These are phyloP conservation scores for Stichodactyla helianthus DNA, from an alignment of 64 coral and sea anemone genomes.

Conservation along the genomic window DNA sequence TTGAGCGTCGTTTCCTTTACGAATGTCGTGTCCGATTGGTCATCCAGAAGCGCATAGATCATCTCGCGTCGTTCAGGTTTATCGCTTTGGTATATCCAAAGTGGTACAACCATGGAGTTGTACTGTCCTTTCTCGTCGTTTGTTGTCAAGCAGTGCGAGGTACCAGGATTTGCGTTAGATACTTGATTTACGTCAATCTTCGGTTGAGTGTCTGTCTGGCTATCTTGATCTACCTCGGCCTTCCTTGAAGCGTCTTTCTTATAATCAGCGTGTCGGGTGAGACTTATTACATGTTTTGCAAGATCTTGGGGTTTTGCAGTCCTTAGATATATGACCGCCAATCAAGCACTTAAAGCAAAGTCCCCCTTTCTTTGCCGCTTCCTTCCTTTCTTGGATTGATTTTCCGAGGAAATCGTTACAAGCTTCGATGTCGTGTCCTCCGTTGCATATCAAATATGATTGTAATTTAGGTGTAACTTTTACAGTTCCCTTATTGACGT, in stretches of 20 bases:
- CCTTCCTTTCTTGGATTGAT: constrained; percentile 12
- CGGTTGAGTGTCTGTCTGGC: too few relatives aligned
- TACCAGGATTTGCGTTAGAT: neutral
- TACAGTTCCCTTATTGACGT: neutral
- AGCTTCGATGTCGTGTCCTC: constrained; percentile 29
- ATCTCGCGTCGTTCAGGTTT: constrained; percentile 15
- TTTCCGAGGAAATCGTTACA: constrained; percentile 17
- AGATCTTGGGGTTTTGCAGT: constrained; percentile 29
- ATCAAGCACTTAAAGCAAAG: constrained; percentile 27
- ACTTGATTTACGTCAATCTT: too few relatives aligned
- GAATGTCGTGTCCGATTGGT: constrained; percentile 68
- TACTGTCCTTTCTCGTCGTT: neutral
- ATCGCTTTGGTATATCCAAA: constrained; percentile 43
- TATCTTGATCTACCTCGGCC: too few relatives aligned
- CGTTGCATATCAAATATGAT: constrained; percentile 14
- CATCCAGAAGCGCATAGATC: constrained; percentile 46
- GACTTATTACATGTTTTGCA: constrained; percentile 22
- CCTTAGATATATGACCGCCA: constrained; percentile 5
- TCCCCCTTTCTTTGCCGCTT: constrained; percentile 6
- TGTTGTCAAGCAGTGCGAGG: neutral
- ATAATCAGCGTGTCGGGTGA: constrained; percentile 36
- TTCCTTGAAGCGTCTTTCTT: neutral
- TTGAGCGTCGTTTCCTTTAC: constrained; percentile 16
- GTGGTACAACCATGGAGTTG: constrained; percentile 43
- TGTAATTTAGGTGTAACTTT: neutral